These are phyloP conservation scores for Planococcus citri DNA, from an alignment of 1,140 invertebrate species.

Conservation along the genomic window DNA sequence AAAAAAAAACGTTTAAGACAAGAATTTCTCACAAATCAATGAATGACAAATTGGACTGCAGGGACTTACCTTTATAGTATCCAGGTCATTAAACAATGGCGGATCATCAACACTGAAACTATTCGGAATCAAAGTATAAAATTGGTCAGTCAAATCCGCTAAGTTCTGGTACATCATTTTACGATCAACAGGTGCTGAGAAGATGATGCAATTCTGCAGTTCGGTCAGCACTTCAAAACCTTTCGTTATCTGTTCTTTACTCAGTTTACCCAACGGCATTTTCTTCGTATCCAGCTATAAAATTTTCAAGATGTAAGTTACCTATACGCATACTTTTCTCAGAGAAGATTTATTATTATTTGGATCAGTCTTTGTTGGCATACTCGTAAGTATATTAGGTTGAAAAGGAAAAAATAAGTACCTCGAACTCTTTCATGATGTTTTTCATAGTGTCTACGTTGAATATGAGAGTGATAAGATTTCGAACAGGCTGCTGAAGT, in stretches of 20 bases:
- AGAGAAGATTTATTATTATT: no score
- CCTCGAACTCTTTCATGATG: constrained; percentile 86
- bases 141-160: constrained; percentile 77
- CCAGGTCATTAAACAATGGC: constrained; percentile 60
- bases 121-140: constrained; percentile 91
- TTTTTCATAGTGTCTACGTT: constrained; percentile 85
- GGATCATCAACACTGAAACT: constrained; percentile 77
- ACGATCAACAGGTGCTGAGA: constrained; percentile 36
- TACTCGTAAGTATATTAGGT: not conserved
- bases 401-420: constrained; percentile 32
- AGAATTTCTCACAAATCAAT: no score
- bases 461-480: constrained; percentile 76
- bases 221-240: constrained; percentile 74
- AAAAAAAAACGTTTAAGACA: no score
- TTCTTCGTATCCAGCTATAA: constrained; percentile 79
- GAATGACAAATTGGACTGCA: not conserved
- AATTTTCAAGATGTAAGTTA: no score
- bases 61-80: constrained; percentile 52
- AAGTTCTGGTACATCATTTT: constrained; percentile 39
- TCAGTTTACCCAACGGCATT: constrained; percentile 94
- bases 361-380: no score
- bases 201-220: constrained; percentile 52
- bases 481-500: constrained; percentile 62
- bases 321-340: not conserved
- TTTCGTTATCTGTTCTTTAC: constrained; percentile 74